phyloP scores from a whole-genome alignment of 2,113 vertebrate species.

The Peromyscus leucopus region DNA sequence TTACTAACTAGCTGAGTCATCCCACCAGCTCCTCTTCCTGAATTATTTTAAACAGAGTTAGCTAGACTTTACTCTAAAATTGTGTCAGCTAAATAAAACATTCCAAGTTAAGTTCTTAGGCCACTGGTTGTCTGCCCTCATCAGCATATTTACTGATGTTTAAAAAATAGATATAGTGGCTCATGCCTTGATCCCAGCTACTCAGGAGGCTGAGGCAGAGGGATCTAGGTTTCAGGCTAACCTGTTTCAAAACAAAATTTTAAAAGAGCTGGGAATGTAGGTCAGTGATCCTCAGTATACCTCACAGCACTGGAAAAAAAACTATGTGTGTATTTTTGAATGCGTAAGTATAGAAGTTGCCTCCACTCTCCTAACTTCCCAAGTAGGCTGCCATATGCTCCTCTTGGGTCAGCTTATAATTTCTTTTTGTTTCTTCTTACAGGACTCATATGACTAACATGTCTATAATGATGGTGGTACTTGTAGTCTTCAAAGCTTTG shows the following conservation, averaged over 20 bases:
- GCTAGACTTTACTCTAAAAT: slow-evolving; percentile 10
- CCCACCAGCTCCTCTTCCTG: too few relatives aligned
- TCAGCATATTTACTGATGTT: neutral
- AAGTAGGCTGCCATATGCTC: neutral
- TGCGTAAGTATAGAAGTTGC: neutral
- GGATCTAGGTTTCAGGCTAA: neutral
- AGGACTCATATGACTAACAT: neutral
- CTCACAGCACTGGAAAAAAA: neutral
- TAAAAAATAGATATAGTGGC: neutral
- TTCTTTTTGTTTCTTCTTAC: neutral
- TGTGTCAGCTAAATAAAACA: neutral
- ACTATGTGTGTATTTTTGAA: neutral
- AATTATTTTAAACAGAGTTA: neutral
- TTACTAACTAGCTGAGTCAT: neutral
- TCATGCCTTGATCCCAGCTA: neutral
- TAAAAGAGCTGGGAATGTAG: neutral
- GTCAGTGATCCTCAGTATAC: neutral
- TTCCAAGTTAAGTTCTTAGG: neutral
- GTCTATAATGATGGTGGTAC: neutral
- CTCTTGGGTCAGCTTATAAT: neutral
- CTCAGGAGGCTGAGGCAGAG: neutral
- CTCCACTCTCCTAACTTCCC: neutral
- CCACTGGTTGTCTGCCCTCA: neutral
- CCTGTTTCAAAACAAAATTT: neutral
- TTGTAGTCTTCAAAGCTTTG: neutral